phyloP scores from a whole-genome alignment of 2,888 invertebrate genomes.

The Calliopum simillimum region DNA sequence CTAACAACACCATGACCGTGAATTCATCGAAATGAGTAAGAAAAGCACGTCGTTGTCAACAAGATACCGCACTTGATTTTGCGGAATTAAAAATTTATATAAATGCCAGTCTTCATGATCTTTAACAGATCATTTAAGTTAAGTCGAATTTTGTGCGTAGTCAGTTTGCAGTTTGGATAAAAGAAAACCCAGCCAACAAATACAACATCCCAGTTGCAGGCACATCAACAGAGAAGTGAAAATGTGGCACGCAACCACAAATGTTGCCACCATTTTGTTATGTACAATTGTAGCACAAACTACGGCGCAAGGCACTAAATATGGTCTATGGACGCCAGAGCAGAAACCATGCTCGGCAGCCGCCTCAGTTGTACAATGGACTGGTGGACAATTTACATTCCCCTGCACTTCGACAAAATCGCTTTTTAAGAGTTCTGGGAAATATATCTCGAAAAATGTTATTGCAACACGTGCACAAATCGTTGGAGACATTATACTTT shows the following conservation, averaged over 20 bases:
- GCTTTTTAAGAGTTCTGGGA: slow-evolving; percentile 71
- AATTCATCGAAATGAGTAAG: slow-evolving; percentile 5
- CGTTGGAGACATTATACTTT: slow-evolving; percentile 69
- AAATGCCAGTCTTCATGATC: background rate
- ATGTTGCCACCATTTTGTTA: background rate
- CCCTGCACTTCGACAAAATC: slow-evolving; percentile 70
- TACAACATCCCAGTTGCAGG: background rate
- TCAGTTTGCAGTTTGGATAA: background rate
- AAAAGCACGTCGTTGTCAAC: slow-evolving; percentile 6
- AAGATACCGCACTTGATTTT: background rate
- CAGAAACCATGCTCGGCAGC: slow-evolving; percentile 49
- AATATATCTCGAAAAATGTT: slow-evolving; percentile 71
- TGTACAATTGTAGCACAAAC: background rate
- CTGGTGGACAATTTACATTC: slow-evolving; percentile 68
- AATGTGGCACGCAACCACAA: background rate
- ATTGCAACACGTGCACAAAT: slow-evolving; percentile 74
- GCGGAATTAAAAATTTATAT: slow-evolving; percentile 14
- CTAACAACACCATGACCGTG: background rate
- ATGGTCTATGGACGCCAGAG: slow-evolving; percentile 60
- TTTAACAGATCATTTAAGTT: slow-evolving; percentile 5
- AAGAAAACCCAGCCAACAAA: background rate
- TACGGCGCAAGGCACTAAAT: slow-evolving; percentile 54
- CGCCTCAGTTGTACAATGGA: slow-evolving; percentile 65
- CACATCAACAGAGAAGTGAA: background rate
- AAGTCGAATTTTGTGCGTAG: background rate